A percentile compares a stretch with the other conserved stretches of the same genome.
phyloP scores from a whole-genome alignment of 2,797 vertebrate genomes.

The Periparus ater region DNA sequence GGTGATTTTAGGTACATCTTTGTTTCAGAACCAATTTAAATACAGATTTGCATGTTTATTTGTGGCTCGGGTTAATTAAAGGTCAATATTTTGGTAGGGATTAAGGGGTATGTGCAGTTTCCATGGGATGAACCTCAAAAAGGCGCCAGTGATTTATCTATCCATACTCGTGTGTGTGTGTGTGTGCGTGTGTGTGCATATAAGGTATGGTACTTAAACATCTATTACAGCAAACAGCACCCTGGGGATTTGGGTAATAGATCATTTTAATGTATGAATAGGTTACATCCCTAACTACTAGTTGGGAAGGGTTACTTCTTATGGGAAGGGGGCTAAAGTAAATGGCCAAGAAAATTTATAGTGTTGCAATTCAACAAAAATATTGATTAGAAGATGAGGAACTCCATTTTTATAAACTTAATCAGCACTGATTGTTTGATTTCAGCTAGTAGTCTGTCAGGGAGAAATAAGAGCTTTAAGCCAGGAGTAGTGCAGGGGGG shows the following conservation, averaged over 20 bases:
- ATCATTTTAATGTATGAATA: conserved; percentile 63
- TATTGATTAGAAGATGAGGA: conserved; percentile 68
- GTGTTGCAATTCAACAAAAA: conserved; percentile 60
- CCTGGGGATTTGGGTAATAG: conserved; percentile 37
- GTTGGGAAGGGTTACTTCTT: conserved; percentile 32
- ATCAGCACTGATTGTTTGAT: conserved; percentile 65
- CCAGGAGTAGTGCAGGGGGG: not conserved
- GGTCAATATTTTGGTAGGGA: not conserved
- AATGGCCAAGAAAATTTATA: conserved; percentile 66
- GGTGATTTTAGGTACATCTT: not conserved
- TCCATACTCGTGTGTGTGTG: not conserved
- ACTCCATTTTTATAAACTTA: conserved; percentile 73
- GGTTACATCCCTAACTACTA: conserved; percentile 41
- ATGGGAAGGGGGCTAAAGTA: conserved; percentile 48
- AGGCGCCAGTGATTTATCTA: conserved; percentile 6
- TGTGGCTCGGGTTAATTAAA: not conserved
- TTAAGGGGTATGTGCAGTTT: not conserved
- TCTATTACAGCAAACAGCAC: conserved; percentile 62
- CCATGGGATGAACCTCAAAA: not conserved
- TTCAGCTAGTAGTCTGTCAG: conserved; percentile 39
- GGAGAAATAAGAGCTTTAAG: conserved; percentile 41
- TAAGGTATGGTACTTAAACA: conserved; percentile 43
- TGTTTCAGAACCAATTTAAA: not conserved
- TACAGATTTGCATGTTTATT: not conserved
- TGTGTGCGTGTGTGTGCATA: not conserved